A percentile compares a stretch with the other conserved stretches of the same genome.
Conservation (phyloP, 2,113 vertebrate genomes). For the Osmerus mordax region DNA sequence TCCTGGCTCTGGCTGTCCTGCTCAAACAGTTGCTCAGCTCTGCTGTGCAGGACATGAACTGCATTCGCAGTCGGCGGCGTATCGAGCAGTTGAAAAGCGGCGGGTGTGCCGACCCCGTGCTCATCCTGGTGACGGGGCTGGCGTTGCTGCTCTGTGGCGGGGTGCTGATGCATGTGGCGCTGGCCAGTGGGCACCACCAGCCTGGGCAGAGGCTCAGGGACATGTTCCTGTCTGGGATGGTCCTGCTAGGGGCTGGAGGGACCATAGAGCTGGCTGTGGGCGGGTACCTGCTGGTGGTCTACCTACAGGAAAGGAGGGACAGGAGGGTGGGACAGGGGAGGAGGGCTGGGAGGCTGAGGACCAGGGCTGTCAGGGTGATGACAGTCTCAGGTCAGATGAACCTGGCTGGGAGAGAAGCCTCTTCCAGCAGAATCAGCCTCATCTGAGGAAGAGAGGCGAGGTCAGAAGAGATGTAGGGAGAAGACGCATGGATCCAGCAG, state of each 20-base stretch:
- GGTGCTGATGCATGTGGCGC: conserved; percentile 77
- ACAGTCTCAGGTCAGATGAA: conserved; percentile 75
- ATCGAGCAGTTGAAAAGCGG: conserved; percentile 90
- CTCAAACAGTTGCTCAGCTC: conserved; percentile 96
- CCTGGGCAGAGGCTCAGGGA: conserved; percentile 55
- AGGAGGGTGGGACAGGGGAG: conserved; percentile 45
- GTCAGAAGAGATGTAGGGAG: neutral
- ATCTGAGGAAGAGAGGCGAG: conserved; percentile 61
- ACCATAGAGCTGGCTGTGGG: conserved; percentile 75
- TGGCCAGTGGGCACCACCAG: conserved; percentile 48
- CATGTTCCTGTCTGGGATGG: conserved; percentile 81
- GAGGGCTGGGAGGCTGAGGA: conserved; percentile 26
- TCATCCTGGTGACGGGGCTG: conserved; percentile 81
- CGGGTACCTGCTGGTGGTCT: conserved; percentile 63
- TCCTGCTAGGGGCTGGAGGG: conserved; percentile 72
- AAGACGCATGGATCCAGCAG: neutral
- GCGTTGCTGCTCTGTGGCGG: conserved; percentile 79
- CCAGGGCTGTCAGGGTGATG: conserved; percentile 69
- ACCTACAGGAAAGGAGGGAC: conserved; percentile 47
- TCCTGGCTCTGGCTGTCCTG: conserved; percentile 87
- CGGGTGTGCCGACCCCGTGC: conserved; percentile 77
- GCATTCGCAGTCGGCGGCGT: conserved; percentile 80
- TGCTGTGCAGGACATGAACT: conserved; percentile 98
- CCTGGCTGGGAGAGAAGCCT: conserved; percentile 69
- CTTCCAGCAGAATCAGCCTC: conserved; percentile 84